A percentile compares a stretch with the other conserved stretches of the same genome.
These are phyloP conservation scores for Artemia franciscana DNA, from an alignment of 1,140 invertebrate species.

Conservation along the genomic window DNA sequence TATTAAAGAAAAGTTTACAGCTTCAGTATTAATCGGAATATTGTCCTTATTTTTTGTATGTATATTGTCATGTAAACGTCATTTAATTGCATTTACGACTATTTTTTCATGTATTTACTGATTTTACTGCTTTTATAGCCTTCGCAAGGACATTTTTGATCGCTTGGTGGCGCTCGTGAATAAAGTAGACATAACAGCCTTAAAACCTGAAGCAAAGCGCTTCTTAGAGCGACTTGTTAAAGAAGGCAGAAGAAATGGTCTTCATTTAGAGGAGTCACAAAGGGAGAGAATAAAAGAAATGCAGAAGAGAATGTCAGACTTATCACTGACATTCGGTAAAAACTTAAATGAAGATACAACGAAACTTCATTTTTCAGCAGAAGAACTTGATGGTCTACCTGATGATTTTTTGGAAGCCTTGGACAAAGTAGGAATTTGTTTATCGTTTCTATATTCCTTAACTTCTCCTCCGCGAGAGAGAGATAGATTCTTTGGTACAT, in stretches of 20 bases:
- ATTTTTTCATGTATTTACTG: background rate
- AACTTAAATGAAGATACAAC: slow-evolving; percentile 29
- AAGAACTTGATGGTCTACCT: slow-evolving; percentile 25
- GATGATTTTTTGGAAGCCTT: slow-evolving; percentile 23
- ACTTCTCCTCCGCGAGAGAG: too few species aligned
- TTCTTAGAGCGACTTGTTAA: slow-evolving; percentile 25
- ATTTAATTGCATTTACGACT: background rate
- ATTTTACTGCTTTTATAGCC: slow-evolving; percentile 17
- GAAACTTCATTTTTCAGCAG: slow-evolving; percentile 22
- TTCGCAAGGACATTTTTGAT: slow-evolving; percentile 29
- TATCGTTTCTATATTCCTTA: too few species aligned
- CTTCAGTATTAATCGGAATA: background rate
- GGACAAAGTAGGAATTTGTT: slow-evolving; percentile 19
- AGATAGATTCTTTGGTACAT: background rate
- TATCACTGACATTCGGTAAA: slow-evolving; percentile 25
- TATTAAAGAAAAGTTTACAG: too few species aligned
- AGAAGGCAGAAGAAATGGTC: slow-evolving; percentile 25
- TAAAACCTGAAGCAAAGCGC: slow-evolving; percentile 20
- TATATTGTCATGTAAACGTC: background rate
- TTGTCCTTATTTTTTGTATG: background rate
- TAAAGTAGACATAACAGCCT: slow-evolving; percentile 14
- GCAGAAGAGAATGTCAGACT: slow-evolving; percentile 25
- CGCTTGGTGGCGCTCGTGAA: slow-evolving; percentile 21
- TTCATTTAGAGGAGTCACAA: slow-evolving; percentile 23
- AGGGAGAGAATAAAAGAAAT: slow-evolving; percentile 24